phyloP scores from a whole-genome alignment of 1,140 invertebrate species.

The Proctacanthus coquilletti region DNA sequence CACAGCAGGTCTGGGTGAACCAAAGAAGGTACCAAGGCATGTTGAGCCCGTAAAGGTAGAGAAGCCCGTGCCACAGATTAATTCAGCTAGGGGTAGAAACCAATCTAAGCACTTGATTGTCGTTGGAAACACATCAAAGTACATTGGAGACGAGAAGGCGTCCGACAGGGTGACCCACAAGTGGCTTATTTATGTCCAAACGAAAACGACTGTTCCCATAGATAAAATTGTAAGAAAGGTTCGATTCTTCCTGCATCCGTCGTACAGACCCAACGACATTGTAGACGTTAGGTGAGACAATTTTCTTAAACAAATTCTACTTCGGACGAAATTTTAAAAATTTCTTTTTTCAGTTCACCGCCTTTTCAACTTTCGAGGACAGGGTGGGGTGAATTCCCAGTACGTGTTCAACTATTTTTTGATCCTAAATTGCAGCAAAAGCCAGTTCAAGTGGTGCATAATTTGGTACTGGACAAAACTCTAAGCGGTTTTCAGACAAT shows the following conservation, averaged over 20 bases:
- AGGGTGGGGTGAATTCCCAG: slow-evolving; percentile 84
- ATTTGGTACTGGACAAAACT: slow-evolving; percentile 68
- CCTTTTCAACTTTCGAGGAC: slow-evolving; percentile 70
- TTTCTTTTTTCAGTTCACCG: slow-evolving; percentile 35
- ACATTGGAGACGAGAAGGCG: slow-evolving; percentile 47
- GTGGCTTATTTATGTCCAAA: slow-evolving; percentile 70
- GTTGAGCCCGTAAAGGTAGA: slow-evolving; percentile 14
- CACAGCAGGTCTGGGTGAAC: slow-evolving; percentile 6
- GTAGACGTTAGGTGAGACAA: slow-evolving; percentile 52
- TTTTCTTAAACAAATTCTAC: slow-evolving; percentile 8
- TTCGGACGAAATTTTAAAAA: neutral
- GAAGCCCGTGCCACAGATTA: slow-evolving; percentile 9
- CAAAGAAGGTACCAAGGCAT: slow-evolving; percentile 27
- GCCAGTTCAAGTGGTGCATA: slow-evolving; percentile 63
- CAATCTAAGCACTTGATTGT: slow-evolving; percentile 33
- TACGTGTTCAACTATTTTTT: slow-evolving; percentile 68
- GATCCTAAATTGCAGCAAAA: slow-evolving; percentile 51
- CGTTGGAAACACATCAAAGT: slow-evolving; percentile 76
- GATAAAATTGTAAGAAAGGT: slow-evolving; percentile 55
- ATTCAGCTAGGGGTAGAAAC: slow-evolving; percentile 19
- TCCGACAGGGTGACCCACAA: slow-evolving; percentile 66
- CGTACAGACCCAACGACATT: slow-evolving; percentile 75
- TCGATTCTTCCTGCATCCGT: slow-evolving; percentile 67
- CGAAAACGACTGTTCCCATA: slow-evolving; percentile 40
- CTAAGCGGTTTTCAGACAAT: slow-evolving; percentile 73